Base-by-base conservation (phyloP, 2,113 vertebrate species). In the Vulpes ferrilata region DNA sequence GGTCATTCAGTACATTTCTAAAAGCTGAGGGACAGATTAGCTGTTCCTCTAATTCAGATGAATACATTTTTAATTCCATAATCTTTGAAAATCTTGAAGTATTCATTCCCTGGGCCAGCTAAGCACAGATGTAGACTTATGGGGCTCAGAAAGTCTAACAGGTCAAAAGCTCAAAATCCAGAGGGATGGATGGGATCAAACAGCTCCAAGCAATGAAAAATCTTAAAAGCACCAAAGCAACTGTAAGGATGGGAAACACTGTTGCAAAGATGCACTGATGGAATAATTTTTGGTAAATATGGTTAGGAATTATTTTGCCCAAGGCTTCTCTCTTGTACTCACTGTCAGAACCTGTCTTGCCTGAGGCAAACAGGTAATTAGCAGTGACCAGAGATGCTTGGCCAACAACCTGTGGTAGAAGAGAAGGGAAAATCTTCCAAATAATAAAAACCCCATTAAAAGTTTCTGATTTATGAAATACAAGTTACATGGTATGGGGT, bases 331-430 rank as follows among this genome's bases (percentile, higher is more conserved):
- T 95, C 82, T 95, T 11, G 43, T 67, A 93, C n/a, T 96, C 60
- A 74, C 38, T 85, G 89, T 73, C 19, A 88, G 88, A 97, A 82
- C 19, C 35, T 82, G 12, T 92, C 73, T 93, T 98, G 92, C 93
- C 78, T 94, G 55, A 86, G 57, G 91, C 73, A 86, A 97, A 83
- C 8, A 86, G 55, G 20, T 89, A 95, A 95, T 98, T 95, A 98
- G 38, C 55, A 95, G 67, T 83, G 92, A 74, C 64, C 86, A 98
- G 67, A 97, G 60, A 97, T 78, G 23, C 57, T n/a, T 95, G 79
- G 25, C 48, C 32, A 91, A 88, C 11, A 84, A 81, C 64, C 30
- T 89, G 30, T n/a, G 51, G 60, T 32, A 3, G 35, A 90, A 88
- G 11, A 15, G n/a, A 96, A 95, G 27, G 74, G 71, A 1, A 57